Evolutionary conservation across 1,140 invertebrate species (phyloP), one percentile per base, ranked within the genome.

Genomic region (Polyergus mexicanus): DNA sequence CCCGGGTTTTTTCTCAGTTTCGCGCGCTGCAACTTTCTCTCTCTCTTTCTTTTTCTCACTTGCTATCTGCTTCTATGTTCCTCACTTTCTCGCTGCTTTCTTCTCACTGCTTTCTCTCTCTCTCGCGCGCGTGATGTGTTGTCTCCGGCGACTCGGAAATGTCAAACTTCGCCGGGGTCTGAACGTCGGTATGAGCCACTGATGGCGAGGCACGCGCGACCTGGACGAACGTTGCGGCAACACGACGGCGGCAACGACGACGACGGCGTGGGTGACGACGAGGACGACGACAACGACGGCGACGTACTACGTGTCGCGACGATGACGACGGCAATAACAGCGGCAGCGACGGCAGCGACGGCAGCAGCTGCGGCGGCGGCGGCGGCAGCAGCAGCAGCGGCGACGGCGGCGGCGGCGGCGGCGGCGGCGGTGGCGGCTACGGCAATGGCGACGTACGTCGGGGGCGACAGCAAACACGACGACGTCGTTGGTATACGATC

Each of bases 241-340:
- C 84, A 78, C 83, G 62, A 60, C 89, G 62, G 72, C 84, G 65
- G 60, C 85, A 78, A 72, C 62, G 78, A 38, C 85, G 86, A 66
- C 51, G 80, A 51, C 80, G 81, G 68, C 86, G 84, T 62, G 25
- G 85, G 71, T 74, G 88, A 51, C 63, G 28, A 85, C 66, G 74
- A 75, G 51, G 75, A 78, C 78, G 54, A 72, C 51, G 76, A 72
- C 88, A 69, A 78, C 80, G 91, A 86, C 84, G 90, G 86, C 91
- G 86, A 88, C 91, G 88, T 89, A 91, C 91, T 92, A 90, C 91
- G 88, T 89, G 87, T 89, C 75, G 86, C 75, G 86, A 87, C 81
- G 85, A 87, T 89, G 85, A 89, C 89, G 88, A 78, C 89, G 74
- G 76, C 75, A 84, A 74, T 76, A 89, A 72, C 71, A 80, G 77